Evolutionary conservation across 1,140 invertebrate genomes (phyloP), one percentile per base, ranked within the genome.

Genomic region (Nasonia vitripennis): DNA sequence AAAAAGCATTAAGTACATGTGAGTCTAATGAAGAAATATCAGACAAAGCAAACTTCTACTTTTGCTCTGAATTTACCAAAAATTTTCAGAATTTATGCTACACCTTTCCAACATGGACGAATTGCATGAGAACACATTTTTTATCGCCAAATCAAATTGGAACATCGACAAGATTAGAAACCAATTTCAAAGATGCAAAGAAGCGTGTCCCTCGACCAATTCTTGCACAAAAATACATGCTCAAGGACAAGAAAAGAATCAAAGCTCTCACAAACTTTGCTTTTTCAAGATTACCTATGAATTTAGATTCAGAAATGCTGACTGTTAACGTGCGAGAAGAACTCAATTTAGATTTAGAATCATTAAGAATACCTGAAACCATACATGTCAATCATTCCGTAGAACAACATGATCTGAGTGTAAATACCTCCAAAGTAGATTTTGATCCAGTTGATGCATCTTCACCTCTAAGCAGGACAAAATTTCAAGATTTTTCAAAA

Each of bases 31-130:
- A 77, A 10, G 74, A 77, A 77, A 45, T 77, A n/a, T 45, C 45
- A 20, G 74, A 77, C 9, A 41, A 77, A 10, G 74, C 41, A 48
- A 77, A 77, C n/a, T 77, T 77, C 37, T 45, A 48, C 23, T 77
- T 41, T 23, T 77, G 74, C 74, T 12, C 74, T 48, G 20, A 77
- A 45, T 77, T 77, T 23, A 45, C 41, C 27, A 45, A 77, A n/a
- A 45, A 45, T 45, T 77, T 77, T 27, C 7, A 77, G 37, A 48
- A 48, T 45, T 48, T 77, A 77, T 77, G 37, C 17, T 77, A 77
- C 17, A 77, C 45, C 37, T 77, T 77, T 77, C 45, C 45, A 12
- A 45, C 74, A 10, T 77, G n/a, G 74, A 45, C 74, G 2, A 77
- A 45, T 48, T 20, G 37, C 1, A 48, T 77, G 41, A 45, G 12